Conservation (phyloP, 1,140 invertebrate species). For the Bombus huntii region DNA sequence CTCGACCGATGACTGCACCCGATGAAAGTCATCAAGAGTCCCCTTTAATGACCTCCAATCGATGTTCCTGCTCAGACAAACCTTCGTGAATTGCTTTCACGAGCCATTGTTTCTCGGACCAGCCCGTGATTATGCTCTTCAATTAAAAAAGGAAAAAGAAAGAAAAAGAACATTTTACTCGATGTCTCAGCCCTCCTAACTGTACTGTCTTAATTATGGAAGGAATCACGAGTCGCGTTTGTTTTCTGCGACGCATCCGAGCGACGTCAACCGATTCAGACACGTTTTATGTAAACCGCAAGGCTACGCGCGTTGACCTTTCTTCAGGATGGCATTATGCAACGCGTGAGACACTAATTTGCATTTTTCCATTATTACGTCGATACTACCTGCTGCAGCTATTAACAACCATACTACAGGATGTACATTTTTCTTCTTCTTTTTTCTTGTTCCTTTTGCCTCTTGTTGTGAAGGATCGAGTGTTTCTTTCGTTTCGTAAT, state of each 20-base stretch:
- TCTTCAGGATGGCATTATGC: conserved; percentile 16
- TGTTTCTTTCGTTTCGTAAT: neutral
- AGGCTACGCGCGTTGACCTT: conserved; percentile 39
- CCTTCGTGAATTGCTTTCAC: conserved; percentile 48
- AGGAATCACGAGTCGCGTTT: conserved; percentile 31
- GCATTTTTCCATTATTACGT: conserved; percentile 22
- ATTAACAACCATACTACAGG: neutral
- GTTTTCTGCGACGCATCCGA: neutral
- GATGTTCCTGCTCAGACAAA: conserved; percentile 35
- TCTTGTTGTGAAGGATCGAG: neutral
- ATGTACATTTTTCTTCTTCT: neutral
- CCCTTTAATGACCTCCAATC: conserved; percentile 50
- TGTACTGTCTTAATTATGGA: conserved; percentile 44
- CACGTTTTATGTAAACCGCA: conserved; percentile 43
- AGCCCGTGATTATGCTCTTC: conserved; percentile 50
- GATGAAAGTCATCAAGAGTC: conserved; percentile 37
- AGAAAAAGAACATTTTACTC: neutral
- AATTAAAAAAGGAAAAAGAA: conserved; percentile 50
- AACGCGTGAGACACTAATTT: conserved; percentile 30
- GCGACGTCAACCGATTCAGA: neutral
- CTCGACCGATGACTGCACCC: conserved; percentile 29
- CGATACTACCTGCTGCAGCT: neutral
- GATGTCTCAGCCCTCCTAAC: neutral
- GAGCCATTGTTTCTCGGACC: conserved; percentile 56
- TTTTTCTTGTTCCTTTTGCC: neutral